Evolutionary conservation across 64 coral and sea anemone genomes (phyloP), one percentile per base, ranked within the genome.

Genomic region (Montipora foliosa): DNA sequence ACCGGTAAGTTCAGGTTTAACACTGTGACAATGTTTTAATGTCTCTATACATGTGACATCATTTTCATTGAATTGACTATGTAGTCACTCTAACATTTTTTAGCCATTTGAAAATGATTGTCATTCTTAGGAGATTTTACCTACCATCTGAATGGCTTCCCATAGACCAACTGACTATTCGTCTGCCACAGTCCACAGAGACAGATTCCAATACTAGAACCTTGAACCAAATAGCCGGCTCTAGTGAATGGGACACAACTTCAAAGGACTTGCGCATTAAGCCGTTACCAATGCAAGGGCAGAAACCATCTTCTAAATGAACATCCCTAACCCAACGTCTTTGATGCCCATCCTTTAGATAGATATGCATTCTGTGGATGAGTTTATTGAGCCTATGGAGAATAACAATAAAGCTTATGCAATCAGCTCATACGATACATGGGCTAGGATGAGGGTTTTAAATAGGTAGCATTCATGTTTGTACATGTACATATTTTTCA

Each of bases 171-270:
- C 92, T 94, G 22, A 97, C 78, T 45, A 91, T 89, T 15, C 92
- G 72, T 52, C 90, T 72, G 25, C 87, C 89, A 74, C 95, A 97
- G 85, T 97, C 95, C 11, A 97, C 91, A 13, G 95, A 97, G 1
- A 97, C 84, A 3, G 95, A 97, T 55, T 97, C 95, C 57, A 97
- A 53, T 1, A 97, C 82, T 22, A 97, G 84, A 87, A 94, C 95
- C 67, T 97, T 97, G 46, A 93, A 97, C 95, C 95, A 97, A 83
- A 97, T 97, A 0, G 96, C 96, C 2, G 96, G 96, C 19, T 97
- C 96, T 79, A 97, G 81, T 22, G 76, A 78, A 4, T 74, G 37
- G 15, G 89, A 73, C 16, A 77, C 92, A 76, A 79, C 46, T 24
- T 64, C 75, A 61, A 53, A 78, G 44, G 77, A 13, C 6, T 92